These are phyloP conservation scores for Drosophila cardini DNA, from an alignment of 1,140 invertebrate genomes.

Conservation along the genomic window DNA sequence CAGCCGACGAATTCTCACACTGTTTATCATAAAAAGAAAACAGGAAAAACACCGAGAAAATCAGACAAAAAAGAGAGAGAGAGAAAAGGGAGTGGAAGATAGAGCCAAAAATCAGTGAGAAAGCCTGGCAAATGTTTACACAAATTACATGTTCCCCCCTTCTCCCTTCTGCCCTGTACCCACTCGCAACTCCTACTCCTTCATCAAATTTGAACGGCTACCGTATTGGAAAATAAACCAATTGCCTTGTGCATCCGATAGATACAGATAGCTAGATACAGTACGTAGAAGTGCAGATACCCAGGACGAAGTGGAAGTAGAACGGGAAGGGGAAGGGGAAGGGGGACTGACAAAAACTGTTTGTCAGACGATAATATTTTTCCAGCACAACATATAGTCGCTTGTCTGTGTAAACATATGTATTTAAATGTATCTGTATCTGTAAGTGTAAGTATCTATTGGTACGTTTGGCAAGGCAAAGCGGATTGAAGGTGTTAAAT, in stretches of 20 bases:
- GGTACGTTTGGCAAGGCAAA: constrained; percentile 44
- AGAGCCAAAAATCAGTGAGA: constrained; percentile 72
- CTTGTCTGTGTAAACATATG: constrained; percentile 14
- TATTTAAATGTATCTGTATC: constrained; percentile 30
- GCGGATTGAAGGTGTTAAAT: constrained; percentile 81
- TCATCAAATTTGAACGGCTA: constrained; percentile 74
- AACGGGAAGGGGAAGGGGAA: no score
- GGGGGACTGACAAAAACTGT: constrained; percentile 62
- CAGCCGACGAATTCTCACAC: constrained; percentile 61
- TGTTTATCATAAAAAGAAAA: constrained; percentile 76
- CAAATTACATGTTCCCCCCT: constrained; percentile 68
- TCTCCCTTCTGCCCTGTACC: neutral
- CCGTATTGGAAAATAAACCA: constrained; percentile 82
- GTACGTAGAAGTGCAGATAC: neutral
- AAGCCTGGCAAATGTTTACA: constrained; percentile 80
- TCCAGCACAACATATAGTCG: constrained; percentile 28
- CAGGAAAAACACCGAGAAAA: neutral
- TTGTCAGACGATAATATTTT: constrained; percentile 75
- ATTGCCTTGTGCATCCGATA: constrained; percentile 75
- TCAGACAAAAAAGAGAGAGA: neutral
- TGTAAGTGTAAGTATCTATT: constrained; percentile 32
- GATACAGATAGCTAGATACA: constrained; percentile 60
- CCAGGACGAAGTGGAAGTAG: constrained; percentile 52
- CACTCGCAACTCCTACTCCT: neutral
- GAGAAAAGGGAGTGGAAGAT: constrained; percentile 2